Evolutionary conservation across 1,140 invertebrate species (phyloP), one percentile per base, ranked within the genome.

Genomic region (Sycobia sp.): DNA sequence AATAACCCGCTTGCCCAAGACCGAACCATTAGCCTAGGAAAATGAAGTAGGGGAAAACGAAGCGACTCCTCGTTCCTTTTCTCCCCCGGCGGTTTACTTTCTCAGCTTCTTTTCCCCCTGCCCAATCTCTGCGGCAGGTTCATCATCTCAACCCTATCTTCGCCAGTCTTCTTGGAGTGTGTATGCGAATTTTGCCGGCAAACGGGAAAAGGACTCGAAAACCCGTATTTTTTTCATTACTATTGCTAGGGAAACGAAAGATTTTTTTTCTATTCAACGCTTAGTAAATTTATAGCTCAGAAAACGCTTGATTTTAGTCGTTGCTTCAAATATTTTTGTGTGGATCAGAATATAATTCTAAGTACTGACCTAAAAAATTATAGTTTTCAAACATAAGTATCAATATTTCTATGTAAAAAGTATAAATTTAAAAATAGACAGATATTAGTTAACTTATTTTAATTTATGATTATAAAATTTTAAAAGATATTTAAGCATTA

Each of bases 21-120:
- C 71, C 71, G 55, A 73, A 71, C 71, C 70, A 76, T 76, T 77
- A 73, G 69, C 66, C 67, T 55, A 55, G 65, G 68, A 66, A 71
- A 75, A 75, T 75, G 69, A 77, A 70, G 71, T 61, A 69, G 62
- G 44, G 60, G 27, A 11, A 7, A 13, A 13, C 11, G 20, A 51
- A 51, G 22, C 18, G 9, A 34, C 16, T n/a, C 11, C 46, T 14
- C 8, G 44, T 44, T 49, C 16, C 39, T 62, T 23, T 56, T 51
- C 22, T 34, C 34, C 13, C 23, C 9, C 36, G 27, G 39, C 38
- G 43, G 25, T 54, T 53, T 39, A 16, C 58, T 41, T 34, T 65
- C 71, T 50, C 65, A n/a, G n/a, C n/a, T n/a, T 32, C 11, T 2
- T 18, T 49, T 32, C 49, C 54, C 14, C 27, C 50, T 32, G 58